A percentile compares a stretch with the other conserved stretches of the same genome.
These are phyloP conservation scores for Elgaria multicarinata DNA, from an alignment of 2,113 vertebrate genomes.

Conservation along the genomic window DNA sequence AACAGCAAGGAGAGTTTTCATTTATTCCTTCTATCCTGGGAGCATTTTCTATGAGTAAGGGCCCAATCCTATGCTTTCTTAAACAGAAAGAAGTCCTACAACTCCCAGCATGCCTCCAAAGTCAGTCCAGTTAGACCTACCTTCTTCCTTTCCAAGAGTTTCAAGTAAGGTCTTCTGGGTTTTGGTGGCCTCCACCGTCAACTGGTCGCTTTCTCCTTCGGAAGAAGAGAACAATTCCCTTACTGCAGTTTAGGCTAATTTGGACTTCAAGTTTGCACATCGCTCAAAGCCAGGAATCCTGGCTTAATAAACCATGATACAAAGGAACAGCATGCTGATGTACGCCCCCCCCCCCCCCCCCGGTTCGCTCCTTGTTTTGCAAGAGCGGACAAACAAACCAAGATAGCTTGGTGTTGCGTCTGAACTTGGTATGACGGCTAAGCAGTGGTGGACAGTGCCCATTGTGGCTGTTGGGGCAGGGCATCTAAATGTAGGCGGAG, in stretches of 20 bases:
- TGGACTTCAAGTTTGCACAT: background rate
- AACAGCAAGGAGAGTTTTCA: background rate
- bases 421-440: no score
- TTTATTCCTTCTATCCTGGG: no score
- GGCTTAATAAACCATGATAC: no score
- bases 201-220: constrained; percentile 55
- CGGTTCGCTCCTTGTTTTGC: no score
- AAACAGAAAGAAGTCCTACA: no score
- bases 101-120: background rate
- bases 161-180: constrained; percentile 69
- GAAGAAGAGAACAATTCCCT: background rate
- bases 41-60: background rate
- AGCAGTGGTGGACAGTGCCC: no score
- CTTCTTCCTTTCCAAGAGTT: constrained; percentile 57
- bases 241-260: background rate
- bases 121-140: constrained; percentile 60
- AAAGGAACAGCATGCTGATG: no score
- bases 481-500: no score
- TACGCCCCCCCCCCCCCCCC: no score
- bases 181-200: constrained; percentile 62
- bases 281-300: background rate
- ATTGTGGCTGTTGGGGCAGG: no score
- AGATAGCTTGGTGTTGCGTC: no score
- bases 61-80: background rate
- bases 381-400: no score